A percentile compares a stretch with the other conserved stretches of the same genome.
Evolutionary conservation across 2,113 vertebrate genomes (phyloP).

Genomic region (Tauraco erythrolophus): DNA sequence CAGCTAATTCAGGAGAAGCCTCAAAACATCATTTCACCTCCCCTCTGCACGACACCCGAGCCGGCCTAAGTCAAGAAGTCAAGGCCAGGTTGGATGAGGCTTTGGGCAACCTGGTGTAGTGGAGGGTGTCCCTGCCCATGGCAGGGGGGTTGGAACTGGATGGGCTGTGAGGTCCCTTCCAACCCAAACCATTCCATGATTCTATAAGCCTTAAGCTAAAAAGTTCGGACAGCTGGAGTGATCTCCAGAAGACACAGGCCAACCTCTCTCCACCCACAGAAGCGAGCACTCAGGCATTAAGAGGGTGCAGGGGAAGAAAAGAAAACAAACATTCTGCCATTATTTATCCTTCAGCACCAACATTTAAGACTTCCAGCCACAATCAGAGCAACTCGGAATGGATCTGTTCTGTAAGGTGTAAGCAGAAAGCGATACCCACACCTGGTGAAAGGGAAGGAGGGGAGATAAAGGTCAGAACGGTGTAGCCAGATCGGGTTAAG

Average conservation of each 20-base stretch:
- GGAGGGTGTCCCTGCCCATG: too few relatives aligned
- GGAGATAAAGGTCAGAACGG: neutral
- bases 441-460: constrained; percentile 21
- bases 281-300: accelerated
- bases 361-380: neutral
- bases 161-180: too few relatives aligned
- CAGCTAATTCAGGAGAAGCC: neutral
- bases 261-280: neutral
- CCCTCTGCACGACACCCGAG: accelerated
- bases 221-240: neutral
- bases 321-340: neutral
- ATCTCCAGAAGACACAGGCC: neutral
- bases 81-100: too few relatives aligned
- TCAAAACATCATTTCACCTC: neutral
- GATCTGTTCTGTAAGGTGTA: neutral
- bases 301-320: neutral
- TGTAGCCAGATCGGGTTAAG: neutral
- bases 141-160: too few relatives aligned
- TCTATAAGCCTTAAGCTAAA: neutral
- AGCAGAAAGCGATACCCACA: neutral
- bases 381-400: neutral
- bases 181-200: too few relatives aligned
- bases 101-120: too few relatives aligned
- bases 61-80: too few relatives aligned
- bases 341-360: neutral